Conservation (phyloP, 1,140 invertebrate genomes). For the Hylaeus anthracinus region DNA sequence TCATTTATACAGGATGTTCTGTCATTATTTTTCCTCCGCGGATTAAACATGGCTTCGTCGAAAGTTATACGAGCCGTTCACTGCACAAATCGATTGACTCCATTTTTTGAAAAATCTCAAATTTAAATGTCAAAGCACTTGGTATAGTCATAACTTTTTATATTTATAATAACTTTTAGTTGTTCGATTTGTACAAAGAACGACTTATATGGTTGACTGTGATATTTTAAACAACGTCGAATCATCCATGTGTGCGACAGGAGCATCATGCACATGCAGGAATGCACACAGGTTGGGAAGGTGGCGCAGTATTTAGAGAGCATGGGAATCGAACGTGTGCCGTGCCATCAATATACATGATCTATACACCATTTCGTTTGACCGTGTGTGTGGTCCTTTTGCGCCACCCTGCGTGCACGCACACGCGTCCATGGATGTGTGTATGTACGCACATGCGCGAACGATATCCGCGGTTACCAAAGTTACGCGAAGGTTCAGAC, state of each 20-base stretch:
- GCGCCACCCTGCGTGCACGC: slow-evolving; percentile 19
- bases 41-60: too few relatives aligned
- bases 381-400: slow-evolving; percentile 23
- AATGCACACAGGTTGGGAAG: slow-evolving; percentile 55
- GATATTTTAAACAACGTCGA: slow-evolving; percentile 28
- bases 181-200: too few relatives aligned
- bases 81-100: too few relatives aligned
- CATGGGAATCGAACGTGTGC: slow-evolving; percentile 71
- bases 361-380: slow-evolving; percentile 70
- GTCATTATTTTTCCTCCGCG: too few relatives aligned
- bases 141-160: too few relatives aligned
- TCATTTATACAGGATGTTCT: too few relatives aligned
- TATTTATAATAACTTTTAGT: too few relatives aligned
- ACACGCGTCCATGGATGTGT: slow-evolving; percentile 33
- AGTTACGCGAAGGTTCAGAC: slow-evolving; percentile 71
- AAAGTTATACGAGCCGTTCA: too few relatives aligned
- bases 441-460: slow-evolving; percentile 50
- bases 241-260: slow-evolving; percentile 22
- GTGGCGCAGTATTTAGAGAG: slow-evolving; percentile 73
- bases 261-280: slow-evolving; percentile 51
- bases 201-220: too few relatives aligned
- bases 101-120: too few relatives aligned
- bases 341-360: slow-evolving; percentile 75
- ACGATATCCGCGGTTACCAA: slow-evolving; percentile 72
- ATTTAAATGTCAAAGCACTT: too few relatives aligned